phyloP scores from a whole-genome alignment of 2,888 invertebrate genomes.

The Teleiodes luculella region DNA sequence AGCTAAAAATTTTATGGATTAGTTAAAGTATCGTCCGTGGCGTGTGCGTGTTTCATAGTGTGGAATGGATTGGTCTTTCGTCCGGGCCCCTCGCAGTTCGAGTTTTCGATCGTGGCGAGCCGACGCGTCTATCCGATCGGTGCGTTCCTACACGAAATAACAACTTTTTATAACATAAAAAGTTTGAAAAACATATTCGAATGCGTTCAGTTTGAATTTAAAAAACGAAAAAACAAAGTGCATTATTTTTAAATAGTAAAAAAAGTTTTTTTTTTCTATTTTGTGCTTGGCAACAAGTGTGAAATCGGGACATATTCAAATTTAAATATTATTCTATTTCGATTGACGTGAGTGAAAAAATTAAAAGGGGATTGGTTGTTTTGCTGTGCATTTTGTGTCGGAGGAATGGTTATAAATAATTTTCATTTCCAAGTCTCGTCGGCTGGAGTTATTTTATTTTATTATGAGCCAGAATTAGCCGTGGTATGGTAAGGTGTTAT shows the following conservation, averaged over 20 bases:
- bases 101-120: slow-evolving; percentile 45
- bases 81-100: slow-evolving; percentile 48
- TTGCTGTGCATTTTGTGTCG: slow-evolving; percentile 48
- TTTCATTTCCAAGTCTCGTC: slow-evolving; percentile 35
- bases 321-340: slow-evolving; percentile 12
- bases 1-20: no score
- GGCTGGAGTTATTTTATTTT: slow-evolving; percentile 54
- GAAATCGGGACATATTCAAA: slow-evolving; percentile 5
- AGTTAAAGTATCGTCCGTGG: no score
- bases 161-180: slow-evolving; percentile 28
- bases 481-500: slow-evolving; percentile 64
- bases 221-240: slow-evolving; percentile 15
- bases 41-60: slow-evolving; percentile 31
- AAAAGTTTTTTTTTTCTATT: not conserved
- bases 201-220: slow-evolving; percentile 24
- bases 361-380: slow-evolving; percentile 22
- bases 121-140: slow-evolving; percentile 53
- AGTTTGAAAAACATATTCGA: slow-evolving; percentile 27
- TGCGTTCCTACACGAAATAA: slow-evolving; percentile 40
- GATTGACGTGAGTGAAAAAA: slow-evolving; percentile 33
- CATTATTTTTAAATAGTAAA: not conserved
- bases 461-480: slow-evolving; percentile 64
- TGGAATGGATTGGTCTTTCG: no score
- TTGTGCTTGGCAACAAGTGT: not conserved
- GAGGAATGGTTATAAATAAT: slow-evolving; percentile 25